Conservation (phyloP, 1,140 invertebrate species). For the Aphelenchoides besseyi region DNA sequence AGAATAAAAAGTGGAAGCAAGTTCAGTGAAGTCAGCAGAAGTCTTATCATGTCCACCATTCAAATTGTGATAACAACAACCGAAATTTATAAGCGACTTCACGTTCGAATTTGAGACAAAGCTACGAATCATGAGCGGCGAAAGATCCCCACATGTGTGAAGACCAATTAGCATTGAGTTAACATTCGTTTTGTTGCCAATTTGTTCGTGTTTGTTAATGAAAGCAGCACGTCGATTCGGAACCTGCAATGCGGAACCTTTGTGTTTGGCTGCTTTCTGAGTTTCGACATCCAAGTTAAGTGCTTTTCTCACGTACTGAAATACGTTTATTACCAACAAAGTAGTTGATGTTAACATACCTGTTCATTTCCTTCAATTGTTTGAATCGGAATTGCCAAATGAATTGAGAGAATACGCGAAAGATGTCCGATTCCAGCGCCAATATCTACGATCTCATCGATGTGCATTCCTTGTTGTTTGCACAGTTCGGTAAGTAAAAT, state of each 20-base stretch:
- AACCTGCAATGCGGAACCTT: neutral
- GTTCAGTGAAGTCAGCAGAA: conserved; percentile 10
- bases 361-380: conserved; percentile 39
- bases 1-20: neutral
- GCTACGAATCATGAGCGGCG: conserved; percentile 41
- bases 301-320: conserved; percentile 28
- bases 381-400: conserved; percentile 25
- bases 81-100: conserved; percentile 36
- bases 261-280: conserved; percentile 2
- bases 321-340: conserved; percentile 10
- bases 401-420: conserved; percentile 41
- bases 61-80: conserved; percentile 58
- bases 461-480: neutral
- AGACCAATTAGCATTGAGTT: conserved; percentile 43
- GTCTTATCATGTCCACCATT: conserved; percentile 48
- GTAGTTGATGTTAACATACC: conserved; percentile 26
- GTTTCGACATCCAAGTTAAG: conserved; percentile 28
- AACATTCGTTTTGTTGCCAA: neutral
- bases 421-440: conserved; percentile 54
- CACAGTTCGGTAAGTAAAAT: neutral
- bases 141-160: conserved; percentile 54
- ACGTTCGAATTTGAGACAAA: conserved; percentile 32
- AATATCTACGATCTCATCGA: conserved; percentile 45
- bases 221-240: conserved; percentile 13
- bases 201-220: conserved; percentile 12